phyloP scores from a whole-genome alignment of 2,888 invertebrate species.

The Poecilobothrus nobilitatus region DNA sequence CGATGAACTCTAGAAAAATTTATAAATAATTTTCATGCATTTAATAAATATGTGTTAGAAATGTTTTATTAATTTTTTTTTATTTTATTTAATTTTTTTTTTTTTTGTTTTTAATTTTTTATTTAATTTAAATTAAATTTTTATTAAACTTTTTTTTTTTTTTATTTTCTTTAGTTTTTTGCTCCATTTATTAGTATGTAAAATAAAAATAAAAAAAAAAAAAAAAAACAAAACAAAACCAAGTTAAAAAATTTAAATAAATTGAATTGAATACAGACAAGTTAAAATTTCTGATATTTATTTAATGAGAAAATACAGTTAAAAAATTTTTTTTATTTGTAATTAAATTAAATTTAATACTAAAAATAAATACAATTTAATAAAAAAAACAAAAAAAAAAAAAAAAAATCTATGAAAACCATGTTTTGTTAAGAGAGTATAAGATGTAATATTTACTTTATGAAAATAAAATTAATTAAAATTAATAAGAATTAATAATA shows the following conservation, averaged over 20 bases:
- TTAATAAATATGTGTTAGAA: neutral
- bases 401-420: too few species aligned
- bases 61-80: neutral
- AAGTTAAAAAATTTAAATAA: too few species aligned
- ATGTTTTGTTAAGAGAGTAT: neutral
- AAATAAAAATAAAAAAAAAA: neutral
- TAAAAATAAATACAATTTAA: neutral
- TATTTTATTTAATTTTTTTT: neutral
- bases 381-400: neutral
- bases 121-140: neutral
- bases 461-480: neutral
- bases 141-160: neutral
- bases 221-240: too few species aligned
- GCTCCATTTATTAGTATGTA: neutral
- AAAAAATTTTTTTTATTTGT: neutral
- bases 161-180: neutral
- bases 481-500: neutral
- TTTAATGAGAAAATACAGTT: too few species aligned
- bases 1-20: constrained; percentile 73
- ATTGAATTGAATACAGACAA: neutral
- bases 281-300: neutral
- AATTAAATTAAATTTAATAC: neutral
- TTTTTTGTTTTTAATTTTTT: neutral
- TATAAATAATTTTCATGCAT: neutral
- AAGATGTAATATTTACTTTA: neutral